Evolutionary conservation across 2,113 vertebrate species (phyloP), one percentile per base, ranked within the genome.

Genomic region (Accipiter cooperii): DNA sequence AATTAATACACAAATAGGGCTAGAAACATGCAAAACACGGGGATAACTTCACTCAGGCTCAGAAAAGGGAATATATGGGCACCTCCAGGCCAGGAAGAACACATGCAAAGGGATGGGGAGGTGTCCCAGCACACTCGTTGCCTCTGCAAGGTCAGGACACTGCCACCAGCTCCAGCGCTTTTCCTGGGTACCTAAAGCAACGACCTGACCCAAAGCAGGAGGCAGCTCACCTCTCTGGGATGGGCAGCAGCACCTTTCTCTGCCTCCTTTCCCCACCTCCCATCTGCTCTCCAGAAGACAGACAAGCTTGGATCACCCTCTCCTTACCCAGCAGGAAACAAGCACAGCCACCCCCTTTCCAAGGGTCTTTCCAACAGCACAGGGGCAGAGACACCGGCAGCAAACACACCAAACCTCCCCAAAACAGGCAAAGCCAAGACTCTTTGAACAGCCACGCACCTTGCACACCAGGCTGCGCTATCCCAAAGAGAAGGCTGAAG

Each of bases 381-480:
- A 9, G 26, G 6, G 34, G 5, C 33, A 60, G 12, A 33, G 22
- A 14, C 8, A 46, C 13, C 16, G 6, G 58, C 54, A 74, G 21
- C 14, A 40, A 65, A 21, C 3, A 9, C 52, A 13, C 31, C 68
- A 57, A 63, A 44, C 1, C 7, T 5, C 38, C 61, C 74, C 70
- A 24, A 29, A 77, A 33, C 9, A 61, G 10, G 29, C n/a, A 51
- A 29, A 79, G 8, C 15, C 58, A 11, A 13, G 17, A 2, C 51
- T 33, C 11, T 12, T 17, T 5, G 22, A n/a, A 5, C 22, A 94
- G 1, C 26, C 87, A 47, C 34, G 0, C 28, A 70, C 60, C 92
- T 78, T 8, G 2, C 19, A 6, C 11, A 5, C 9, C 4, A 0
- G 5, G 46, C 44, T 46, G 11, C 0, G 4, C 29, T 7, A 4